Evolutionary conservation across 1,140 invertebrate species (phyloP), one percentile per base, ranked within the genome.

Genomic region (Drosophila lini): DNA sequence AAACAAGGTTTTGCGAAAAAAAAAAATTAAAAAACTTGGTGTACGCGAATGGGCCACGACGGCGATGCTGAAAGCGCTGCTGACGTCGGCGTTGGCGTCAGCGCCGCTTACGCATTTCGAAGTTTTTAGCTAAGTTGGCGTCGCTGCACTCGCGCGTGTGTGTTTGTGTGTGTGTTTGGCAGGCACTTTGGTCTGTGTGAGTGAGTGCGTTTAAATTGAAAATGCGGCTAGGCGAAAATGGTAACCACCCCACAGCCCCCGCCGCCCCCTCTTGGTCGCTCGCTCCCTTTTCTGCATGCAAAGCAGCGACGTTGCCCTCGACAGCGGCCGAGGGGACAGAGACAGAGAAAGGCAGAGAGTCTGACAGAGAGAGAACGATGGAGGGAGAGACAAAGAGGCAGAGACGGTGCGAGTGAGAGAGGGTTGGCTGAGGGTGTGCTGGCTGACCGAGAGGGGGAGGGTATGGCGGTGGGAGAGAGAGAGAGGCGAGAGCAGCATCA

Each of bases 91-190:
- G 53, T 57, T 34, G 55, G 28, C 61, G 59, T 71, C 64, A 61
- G 55, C 75, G 64, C 40, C 32, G 64, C 78, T 63, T 86, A 86
- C 82, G 82, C 82, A 86, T 82, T 86, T 81, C 75, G 79, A 78
- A 86, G 84, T 78, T 85, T 82, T 86, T 82, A 86, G 82, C 76
- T 80, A 86, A 76, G 81, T 85, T 84, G 74, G 64, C 73, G 78
- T 56, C 32, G 70, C 61, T 69, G 77, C 63, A 69, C 32, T 67
- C 55, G 42, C 52, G 45, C 34, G 11, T 61, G 63, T 59, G 34
- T 61, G 57, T 53, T 50, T 67, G 32, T 57, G 40, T 58, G 55
- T 74, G 36, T 60, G 58, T 55, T 52, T 50, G 47, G 44, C 48
- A 58, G 25, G 50, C 52, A 38, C 52, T 55, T 38, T 38, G 19